phyloP scores from a whole-genome alignment of 2,888 invertebrate genomes.

The Melieria omissa region DNA sequence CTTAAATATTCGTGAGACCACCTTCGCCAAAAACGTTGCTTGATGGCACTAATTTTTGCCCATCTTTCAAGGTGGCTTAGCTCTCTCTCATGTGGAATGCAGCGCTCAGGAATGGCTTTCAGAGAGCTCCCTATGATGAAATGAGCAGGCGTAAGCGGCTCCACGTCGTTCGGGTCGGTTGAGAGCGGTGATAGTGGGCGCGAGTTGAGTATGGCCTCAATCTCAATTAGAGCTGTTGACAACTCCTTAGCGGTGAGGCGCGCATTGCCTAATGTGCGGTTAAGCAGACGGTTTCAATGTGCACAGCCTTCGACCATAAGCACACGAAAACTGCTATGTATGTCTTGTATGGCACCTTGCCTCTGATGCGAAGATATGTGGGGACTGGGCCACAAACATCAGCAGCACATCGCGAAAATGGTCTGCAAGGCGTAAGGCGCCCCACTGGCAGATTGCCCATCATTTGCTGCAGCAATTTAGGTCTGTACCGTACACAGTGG shows the following conservation, averaged over 20 bases:
- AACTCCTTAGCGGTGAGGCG: slow-evolving; percentile 35
- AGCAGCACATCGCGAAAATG: too few relatives aligned
- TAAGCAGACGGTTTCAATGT: too few relatives aligned
- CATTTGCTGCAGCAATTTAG: too few relatives aligned
- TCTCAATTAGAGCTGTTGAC: slow-evolving; percentile 31
- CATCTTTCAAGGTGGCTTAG: slow-evolving; percentile 19
- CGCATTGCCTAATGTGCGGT: slow-evolving; percentile 9
- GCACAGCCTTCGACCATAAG: too few relatives aligned
- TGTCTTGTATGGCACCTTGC: too few relatives aligned
- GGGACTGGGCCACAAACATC: too few relatives aligned
- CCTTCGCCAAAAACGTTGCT: slow-evolving; percentile 25
- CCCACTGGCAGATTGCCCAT: too few relatives aligned
- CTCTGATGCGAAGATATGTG: too few relatives aligned
- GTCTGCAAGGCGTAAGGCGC: too few relatives aligned
- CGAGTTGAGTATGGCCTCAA: slow-evolving; percentile 37
- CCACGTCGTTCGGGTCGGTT: slow-evolving; percentile 25
- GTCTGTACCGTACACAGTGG: too few relatives aligned
- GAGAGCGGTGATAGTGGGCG: slow-evolving; percentile 34
- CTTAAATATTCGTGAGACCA: slow-evolving; percentile 26
- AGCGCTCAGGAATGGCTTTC: slow-evolving; percentile 18
- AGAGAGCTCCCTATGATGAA: slow-evolving; percentile 31
- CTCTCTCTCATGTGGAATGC: background rate
- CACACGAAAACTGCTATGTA: too few relatives aligned
- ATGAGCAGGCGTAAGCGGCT: slow-evolving; percentile 29
- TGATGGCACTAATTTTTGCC: slow-evolving; percentile 3